phyloP scores from a whole-genome alignment of 2,888 invertebrate species.

The Apodemia hepburni region DNA sequence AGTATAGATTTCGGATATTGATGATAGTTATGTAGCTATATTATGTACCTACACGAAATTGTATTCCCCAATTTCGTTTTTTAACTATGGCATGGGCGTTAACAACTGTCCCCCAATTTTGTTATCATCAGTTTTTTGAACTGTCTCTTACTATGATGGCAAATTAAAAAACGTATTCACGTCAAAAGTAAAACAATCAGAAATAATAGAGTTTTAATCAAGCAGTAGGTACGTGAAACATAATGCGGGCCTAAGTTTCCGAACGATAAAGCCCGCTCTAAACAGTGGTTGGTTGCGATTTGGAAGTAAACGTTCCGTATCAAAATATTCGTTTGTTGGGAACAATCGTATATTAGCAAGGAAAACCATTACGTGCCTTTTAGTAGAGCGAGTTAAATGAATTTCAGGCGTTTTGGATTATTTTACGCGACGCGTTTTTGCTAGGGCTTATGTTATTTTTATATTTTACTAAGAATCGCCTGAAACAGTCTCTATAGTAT shows the following conservation, averaged over 20 bases:
- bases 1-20: no score
- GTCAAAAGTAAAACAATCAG: not conserved
- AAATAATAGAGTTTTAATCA: not conserved
- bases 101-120: no score
- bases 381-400: not conserved
- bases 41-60: no score
- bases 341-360: constrained; percentile 1
- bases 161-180: no score
- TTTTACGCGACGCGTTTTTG: not conserved
- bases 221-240: not conserved
- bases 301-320: constrained; percentile 12
- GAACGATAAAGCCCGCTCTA: constrained; percentile 8
- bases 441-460: not conserved
- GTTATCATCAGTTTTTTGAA: no score
- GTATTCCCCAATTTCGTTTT: no score
- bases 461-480: no score
- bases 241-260: constrained; percentile 9
- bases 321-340: constrained; percentile 9
- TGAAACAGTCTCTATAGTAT: no score
- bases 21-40: no score
- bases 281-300: constrained; percentile 13
- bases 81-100: no score
- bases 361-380: constrained; percentile 3
- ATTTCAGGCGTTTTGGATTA: not conserved
- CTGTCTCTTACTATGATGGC: no score